Evolutionary conservation across 2,888 invertebrate species (phyloP), one percentile per base, ranked within the genome.

Genomic region (Lepidonotus clava): DNA sequence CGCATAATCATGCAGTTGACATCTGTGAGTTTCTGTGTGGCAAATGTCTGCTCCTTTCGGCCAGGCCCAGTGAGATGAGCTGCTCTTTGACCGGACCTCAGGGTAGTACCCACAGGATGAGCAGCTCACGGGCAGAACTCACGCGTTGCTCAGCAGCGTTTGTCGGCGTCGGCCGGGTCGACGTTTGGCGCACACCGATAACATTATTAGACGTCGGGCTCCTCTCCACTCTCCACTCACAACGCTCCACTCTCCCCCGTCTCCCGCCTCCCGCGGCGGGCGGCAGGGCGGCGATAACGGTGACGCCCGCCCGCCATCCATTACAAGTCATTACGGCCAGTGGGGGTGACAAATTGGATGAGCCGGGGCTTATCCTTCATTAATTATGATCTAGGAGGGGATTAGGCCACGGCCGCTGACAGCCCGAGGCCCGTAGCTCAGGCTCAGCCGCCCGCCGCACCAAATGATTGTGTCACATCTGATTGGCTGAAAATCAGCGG

Each of bases 381-480:
- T 76, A 76, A 76, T 76, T 76, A 76, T 76, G 76, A 76, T 76
- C 76, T 76, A 76, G 76, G 38, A 76, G 38, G 38, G 76, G 76
- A 76, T 76, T 34, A 76, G 76, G 38, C 14, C 36, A 76, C 38
- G 76, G 34, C 76, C 38, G 34, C 38, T 76, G 76, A 76, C 76
- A 76, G 76, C 24, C 76, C 36, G 36, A 28, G n/a, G 34, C 6
- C 76, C 76, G 40, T 76, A 76, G 76, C 76, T 76, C 76, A 76
- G 76, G 76, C 38, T 76, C 76, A 76, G 40, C 4, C 21, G 34
- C 21, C n/a, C 34, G 4, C 32, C 21, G 76, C 76, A 34, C 21
- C 76, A 76, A 76, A 76, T 76, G 76, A 76, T 76, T 76, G 76
- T 76, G 76, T 76, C 76, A 76, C 76, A 76, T 76, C 40, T 76